Base-by-base conservation (phyloP, 2,113 vertebrate genomes). In the Ellobius talpinus region DNA sequence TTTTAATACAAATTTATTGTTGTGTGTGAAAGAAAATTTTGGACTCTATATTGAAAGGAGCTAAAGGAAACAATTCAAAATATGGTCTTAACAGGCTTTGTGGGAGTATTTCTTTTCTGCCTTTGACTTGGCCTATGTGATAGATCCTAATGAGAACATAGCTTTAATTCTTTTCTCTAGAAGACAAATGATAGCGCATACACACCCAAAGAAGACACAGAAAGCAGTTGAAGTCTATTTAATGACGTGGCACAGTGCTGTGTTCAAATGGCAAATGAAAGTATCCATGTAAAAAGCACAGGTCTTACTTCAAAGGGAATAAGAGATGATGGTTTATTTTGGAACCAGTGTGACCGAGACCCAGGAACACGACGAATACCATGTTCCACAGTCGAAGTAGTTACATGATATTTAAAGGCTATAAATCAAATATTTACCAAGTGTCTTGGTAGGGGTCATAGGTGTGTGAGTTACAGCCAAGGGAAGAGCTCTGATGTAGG, bases 131-230 rank as follows among this genome's bases (percentile, higher is more conserved):
- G 16, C 72, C n/a, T 21, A 1, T 73, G 23, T 87, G 7, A 61
- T 96, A 50, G 23, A 74, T 50, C 73, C 31, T 89, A 94, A 68
- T 77, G 31, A 93, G 55, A 55, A 90, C 73, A 58, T 70, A 42
- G 12, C 76, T 95, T 96, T 92, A 88, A 91, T 33, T 45, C 33
- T 94, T 61, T 87, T 74, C 45, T 70, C 58, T 94, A 68, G 81
- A 76, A 87, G 63, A 81, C 61, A 91, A 81, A 76, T 39, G 7
- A 55, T 86, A 70, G 55, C 21, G 82, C 68, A 73, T 23, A 92
- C 29, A 84, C 1, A 26, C 50, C 13, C 31, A 85, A 3, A 26
- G 66, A 76, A 88, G 52, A 86, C 10, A 24, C 39, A 85, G 65
- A 19, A 94, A 91, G 45, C 21, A 95, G 58, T 13, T 3, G 47